These are phyloP conservation scores for Protobothrops flavoviridis DNA, from an alignment of 2,113 vertebrate species.

Conservation along the genomic window DNA sequence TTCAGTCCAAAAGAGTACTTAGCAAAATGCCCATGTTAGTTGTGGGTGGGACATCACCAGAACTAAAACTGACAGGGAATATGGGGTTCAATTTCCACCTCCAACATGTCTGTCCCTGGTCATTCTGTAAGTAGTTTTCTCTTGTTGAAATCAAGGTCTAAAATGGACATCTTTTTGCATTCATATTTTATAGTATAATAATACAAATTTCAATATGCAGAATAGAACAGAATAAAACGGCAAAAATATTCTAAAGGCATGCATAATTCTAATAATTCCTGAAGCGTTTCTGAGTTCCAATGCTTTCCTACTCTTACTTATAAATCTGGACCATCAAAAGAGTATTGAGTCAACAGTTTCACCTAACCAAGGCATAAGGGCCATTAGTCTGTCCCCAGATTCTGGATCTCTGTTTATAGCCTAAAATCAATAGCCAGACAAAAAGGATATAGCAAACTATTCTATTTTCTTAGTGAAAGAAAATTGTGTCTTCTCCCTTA, in stretches of 20 bases:
- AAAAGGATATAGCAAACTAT: not conserved
- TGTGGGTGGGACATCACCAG: too few species aligned
- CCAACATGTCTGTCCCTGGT: not conserved
- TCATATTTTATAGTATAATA: not conserved
- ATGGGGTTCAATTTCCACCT: too few species aligned
- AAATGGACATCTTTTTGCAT: not conserved
- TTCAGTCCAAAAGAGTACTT: not conserved
- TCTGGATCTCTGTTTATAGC: not conserved
- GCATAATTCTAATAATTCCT: not conserved
- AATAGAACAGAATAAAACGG: not conserved
- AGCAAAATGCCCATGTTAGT: not conserved
- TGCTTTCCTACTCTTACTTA: not conserved
- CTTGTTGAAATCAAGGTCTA: not conserved
- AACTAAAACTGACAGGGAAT: not conserved
- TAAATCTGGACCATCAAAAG: not conserved
- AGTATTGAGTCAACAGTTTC: not conserved
- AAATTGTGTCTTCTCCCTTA: not conserved
- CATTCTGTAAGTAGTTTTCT: not conserved
- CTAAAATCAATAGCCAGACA: not conserved
- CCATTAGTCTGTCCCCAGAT: not conserved
- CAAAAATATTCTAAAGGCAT: not conserved
- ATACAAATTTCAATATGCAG: not conserved
- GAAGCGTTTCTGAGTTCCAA: not conserved
- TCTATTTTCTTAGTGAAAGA: not conserved
- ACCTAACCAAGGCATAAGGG: not conserved